Base-by-base conservation (phyloP, 1,140 invertebrate genomes). In the Euura saliciscinereae region DNA sequence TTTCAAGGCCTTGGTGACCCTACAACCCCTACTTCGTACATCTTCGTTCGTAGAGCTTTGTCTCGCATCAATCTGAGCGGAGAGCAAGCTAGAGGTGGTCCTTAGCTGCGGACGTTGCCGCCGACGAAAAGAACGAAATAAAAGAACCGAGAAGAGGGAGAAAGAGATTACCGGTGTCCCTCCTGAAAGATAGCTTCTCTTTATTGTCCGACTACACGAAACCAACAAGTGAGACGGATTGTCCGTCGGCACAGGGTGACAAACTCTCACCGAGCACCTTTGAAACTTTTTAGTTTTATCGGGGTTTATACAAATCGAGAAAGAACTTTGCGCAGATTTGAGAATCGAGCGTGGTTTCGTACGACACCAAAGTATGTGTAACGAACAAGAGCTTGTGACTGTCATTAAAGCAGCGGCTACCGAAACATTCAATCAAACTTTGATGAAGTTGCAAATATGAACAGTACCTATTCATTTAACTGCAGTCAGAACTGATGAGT, bases 161-260 rank as follows among this genome's bases (percentile, higher is more conserved):
- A 44, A 67, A 67, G 66, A 44, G 66, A 67, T 67, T 67, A 67
- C 66, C 66, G 43, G 66, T 67, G 28, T 67, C 66, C 66, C 42
- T 67, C 8, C 66, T 67, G 66, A 67, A 44, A 42, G 66, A 67
- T 67, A 67, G 66, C 43, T 44, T 67, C 43, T 44, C 66, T 67
- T 67, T 67, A 67, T 67, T 67, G 66, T 67, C 66, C 11, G 66
- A 67, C 66, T 42, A 67, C 66, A 67, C 66, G 66, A 28, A 44
- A 8, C 66, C 10, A 67, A 67, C 43, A 67, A 67, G 66, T 44
- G 66, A 67, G 66, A 44, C 43, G 66, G 66, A 67, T 44, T 28
- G 66, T 67, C 13, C 28, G 66, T 42, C 28, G 42, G 43, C 66
- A 44, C 8, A 67, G 66, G 51, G 13, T n/a, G 13, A 59, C 51